These are phyloP conservation scores for Coelinius sp. DNA, from an alignment of 2,888 invertebrate genomes.

Conservation along the genomic window DNA sequence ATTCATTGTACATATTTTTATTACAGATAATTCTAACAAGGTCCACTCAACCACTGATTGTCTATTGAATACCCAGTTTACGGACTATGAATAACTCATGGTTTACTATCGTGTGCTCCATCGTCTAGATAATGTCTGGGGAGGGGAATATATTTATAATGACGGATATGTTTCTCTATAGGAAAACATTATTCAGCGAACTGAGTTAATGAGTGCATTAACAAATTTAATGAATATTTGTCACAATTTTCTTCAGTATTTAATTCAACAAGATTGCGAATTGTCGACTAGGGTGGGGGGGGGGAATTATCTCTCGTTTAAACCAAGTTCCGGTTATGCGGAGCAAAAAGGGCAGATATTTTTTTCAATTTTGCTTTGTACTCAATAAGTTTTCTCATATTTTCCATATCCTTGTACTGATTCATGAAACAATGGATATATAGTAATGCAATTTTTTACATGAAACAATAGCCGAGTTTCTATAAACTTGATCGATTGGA, in stretches of 20 bases:
- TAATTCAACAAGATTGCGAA: too few relatives aligned
- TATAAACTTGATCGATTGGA: too few relatives aligned
- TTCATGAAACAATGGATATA: too few relatives aligned
- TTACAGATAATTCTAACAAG: slow-evolving; percentile 54
- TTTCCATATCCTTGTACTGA: too few relatives aligned
- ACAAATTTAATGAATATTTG: too few relatives aligned
- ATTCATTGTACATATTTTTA: slow-evolving; percentile 57
- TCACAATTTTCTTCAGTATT: not conserved
- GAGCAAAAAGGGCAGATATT: too few relatives aligned
- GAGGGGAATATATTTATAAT: not conserved
- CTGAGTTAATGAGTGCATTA: not conserved
- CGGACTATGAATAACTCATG: not conserved
- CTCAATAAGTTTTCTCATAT: not conserved
- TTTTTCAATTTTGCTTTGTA: too few relatives aligned
- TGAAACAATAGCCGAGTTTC: not conserved
- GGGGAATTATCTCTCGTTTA: too few relatives aligned
- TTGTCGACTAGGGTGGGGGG: too few relatives aligned
- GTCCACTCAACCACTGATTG: slow-evolving; percentile 58
- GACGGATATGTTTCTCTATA: not conserved
- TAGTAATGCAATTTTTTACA: not conserved
- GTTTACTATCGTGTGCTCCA: not conserved
- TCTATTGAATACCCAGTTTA: slow-evolving; percentile 53
- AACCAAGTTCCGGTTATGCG: too few relatives aligned
- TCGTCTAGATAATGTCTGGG: not conserved
- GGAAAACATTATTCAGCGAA: not conserved